phyloP scores from a whole-genome alignment of 1,140 invertebrate genomes.

The Scylla paramamosain region DNA sequence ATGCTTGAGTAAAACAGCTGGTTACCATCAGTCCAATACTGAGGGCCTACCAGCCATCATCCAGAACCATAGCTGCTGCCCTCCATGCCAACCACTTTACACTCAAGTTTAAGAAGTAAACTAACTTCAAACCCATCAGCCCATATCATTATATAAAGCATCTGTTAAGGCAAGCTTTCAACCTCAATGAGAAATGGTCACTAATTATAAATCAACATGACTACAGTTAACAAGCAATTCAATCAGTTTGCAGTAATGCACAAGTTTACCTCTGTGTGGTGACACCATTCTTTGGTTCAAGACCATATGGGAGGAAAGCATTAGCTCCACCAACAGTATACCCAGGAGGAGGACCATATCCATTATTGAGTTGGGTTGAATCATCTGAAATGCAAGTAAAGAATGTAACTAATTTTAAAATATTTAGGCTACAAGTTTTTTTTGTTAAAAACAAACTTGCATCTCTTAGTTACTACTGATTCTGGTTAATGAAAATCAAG shows the following conservation, averaged over 20 bases:
- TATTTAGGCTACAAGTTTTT: background rate
- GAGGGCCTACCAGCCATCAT: too few relatives aligned
- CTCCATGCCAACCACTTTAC: background rate
- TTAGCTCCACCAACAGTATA: conserved; percentile 59
- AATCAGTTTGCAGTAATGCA: background rate
- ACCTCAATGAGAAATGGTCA: background rate
- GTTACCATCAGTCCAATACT: too few relatives aligned
- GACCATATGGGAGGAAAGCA: conserved; percentile 62
- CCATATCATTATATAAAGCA: background rate
- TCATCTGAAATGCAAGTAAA: conserved; percentile 55
- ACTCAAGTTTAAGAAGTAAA: background rate
- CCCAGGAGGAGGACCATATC: conserved; percentile 57
- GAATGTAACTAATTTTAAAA: background rate
- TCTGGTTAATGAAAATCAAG: background rate
- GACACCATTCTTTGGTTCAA: conserved; percentile 22
- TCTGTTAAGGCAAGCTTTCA: background rate
- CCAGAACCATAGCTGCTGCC: background rate
- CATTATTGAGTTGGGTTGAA: background rate
- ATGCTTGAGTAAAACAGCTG: too few relatives aligned
- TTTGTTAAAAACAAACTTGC: background rate
- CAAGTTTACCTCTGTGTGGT: conserved; percentile 46
- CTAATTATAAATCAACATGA: background rate
- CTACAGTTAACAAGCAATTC: background rate
- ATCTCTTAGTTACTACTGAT: background rate
- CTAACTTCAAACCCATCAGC: background rate